A percentile compares a stretch with the other conserved stretches of the same genome.
These are phyloP conservation scores for Platalea minor DNA, from an alignment of 2,797 vertebrate genomes.

Conservation along the genomic window DNA sequence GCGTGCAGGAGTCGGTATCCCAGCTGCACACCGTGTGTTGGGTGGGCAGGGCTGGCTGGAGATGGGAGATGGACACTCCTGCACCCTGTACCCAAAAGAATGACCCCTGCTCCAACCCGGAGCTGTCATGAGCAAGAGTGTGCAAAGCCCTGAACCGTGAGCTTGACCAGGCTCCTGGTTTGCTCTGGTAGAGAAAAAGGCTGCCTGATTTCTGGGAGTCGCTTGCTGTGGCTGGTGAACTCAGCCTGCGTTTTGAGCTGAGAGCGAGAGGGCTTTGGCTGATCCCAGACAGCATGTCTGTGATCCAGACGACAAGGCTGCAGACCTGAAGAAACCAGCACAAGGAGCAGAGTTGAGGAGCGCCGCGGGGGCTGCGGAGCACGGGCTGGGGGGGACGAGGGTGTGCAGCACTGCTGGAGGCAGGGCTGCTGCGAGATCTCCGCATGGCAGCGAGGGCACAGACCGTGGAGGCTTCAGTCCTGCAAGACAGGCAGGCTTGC, in stretches of 20 bases:
- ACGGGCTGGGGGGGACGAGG: not conserved
- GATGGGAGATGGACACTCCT: not conserved
- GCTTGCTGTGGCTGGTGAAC: not conserved
- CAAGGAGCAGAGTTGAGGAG: no score
- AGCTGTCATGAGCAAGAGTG: not conserved
- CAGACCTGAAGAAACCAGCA: not conserved
- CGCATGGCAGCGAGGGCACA: accelerated
- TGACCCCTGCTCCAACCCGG: accelerated
- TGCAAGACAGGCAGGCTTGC: not conserved
- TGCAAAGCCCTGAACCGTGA: not conserved
- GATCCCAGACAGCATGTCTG: not conserved
- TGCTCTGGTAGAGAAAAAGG: not conserved
- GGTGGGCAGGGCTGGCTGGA: not conserved
- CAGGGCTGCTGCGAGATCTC: not conserved
- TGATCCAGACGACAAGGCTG: not conserved
- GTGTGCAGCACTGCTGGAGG: not conserved
- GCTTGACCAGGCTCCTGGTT: not conserved
- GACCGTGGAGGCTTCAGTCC: accelerated
- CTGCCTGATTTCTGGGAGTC: not conserved
- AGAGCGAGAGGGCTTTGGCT: not conserved
- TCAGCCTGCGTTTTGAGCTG: not conserved
- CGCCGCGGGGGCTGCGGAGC: not conserved
- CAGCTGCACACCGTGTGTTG: accelerated
- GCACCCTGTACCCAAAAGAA: not conserved
- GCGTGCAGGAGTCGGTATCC: accelerated